Conservation (phyloP, 2,888 invertebrate species). For the Metellina segmentata region DNA sequence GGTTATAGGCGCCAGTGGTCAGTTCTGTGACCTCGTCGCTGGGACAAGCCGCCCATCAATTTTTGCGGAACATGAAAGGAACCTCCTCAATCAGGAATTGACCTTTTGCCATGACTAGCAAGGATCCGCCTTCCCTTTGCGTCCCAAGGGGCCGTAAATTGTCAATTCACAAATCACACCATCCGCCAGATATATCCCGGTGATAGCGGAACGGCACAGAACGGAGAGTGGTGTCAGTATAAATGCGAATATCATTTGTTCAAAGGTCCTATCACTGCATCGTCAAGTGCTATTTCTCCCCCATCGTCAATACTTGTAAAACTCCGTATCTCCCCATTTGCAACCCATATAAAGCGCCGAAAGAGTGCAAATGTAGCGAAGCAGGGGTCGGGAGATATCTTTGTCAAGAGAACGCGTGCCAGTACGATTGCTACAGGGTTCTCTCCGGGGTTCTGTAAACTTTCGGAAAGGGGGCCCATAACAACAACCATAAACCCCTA, state of each 20-base stretch:
- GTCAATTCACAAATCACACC: background rate
- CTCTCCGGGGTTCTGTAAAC: slow-evolving; percentile 72
- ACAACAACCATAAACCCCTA: slow-evolving; percentile 62
- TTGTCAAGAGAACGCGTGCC: slow-evolving; percentile 68
- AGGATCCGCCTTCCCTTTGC: background rate
- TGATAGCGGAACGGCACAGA: background rate
- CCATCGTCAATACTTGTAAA: too few species aligned
- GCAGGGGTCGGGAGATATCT: slow-evolving; percentile 39
- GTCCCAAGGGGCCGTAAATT: background rate
- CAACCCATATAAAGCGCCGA: too few species aligned
- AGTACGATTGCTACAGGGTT: background rate
- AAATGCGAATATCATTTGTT: background rate
- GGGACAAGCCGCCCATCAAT: too few species aligned
- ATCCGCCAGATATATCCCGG: background rate
- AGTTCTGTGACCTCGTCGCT: background rate
- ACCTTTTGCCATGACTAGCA: background rate
- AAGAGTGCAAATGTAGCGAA: too few species aligned
- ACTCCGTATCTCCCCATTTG: too few species aligned
- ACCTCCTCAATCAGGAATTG: too few species aligned
- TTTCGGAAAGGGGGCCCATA: slow-evolving; percentile 44
- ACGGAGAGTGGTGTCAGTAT: background rate
- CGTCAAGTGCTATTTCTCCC: background rate
- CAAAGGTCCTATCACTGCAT: background rate
- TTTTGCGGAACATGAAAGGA: too few species aligned
- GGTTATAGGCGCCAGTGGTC: background rate